phyloP scores from a whole-genome alignment of 2,113 vertebrate species.

The Jaculus jaculus region DNA sequence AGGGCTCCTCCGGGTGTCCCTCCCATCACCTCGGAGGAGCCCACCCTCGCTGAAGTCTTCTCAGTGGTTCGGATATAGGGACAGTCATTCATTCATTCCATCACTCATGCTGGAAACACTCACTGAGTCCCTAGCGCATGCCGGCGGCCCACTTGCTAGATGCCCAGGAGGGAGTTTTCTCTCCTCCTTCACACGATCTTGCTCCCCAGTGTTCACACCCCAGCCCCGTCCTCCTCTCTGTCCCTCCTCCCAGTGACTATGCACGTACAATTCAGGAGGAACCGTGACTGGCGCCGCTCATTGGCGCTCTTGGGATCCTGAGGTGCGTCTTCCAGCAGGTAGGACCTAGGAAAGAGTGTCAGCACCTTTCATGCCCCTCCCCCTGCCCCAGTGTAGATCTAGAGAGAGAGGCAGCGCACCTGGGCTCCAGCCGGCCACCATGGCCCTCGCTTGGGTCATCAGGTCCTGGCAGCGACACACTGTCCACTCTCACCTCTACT shows the following conservation, averaged over 20 bases:
- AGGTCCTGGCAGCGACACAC: not conserved
- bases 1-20: not conserved
- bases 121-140: too few relatives aligned
- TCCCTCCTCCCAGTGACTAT: not conserved
- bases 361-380: not conserved
- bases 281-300: constrained; percentile 89
- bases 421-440: constrained; percentile 26
- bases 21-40: not conserved
- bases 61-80: not conserved
- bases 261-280: constrained; percentile 90
- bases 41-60: not conserved
- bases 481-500: constrained; percentile 18
- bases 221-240: not conserved
- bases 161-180: not conserved
- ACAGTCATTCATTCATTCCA: not conserved
- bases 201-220: not conserved
- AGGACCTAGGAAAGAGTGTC: constrained; percentile 49
- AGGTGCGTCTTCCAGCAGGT: constrained; percentile 34
- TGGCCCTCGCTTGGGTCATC: constrained; percentile 33
- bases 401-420: constrained; percentile 48
- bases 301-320: constrained; percentile 63
- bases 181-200: not conserved
- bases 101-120: not conserved
- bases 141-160: not conserved
- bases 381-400: too few relatives aligned